Percentiles rank a stretch among this genome's conserved stretches.
These are phyloP conservation scores for fruit fly (Drosophila melanogaster) DNA, from an alignment of 1,140 invertebrate species.

Conservation along the genomic window Release_6_plus_ISO1_MT NT_033779.5:2705001-2705500, in stretches of 20 bases:
- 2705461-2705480: slow-evolving; percentile 47
- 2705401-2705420: slow-evolving; percentile 66
- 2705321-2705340: slow-evolving; percentile 59
- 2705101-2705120: background rate
- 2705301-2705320: slow-evolving; percentile 78
- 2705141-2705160: slow-evolving; percentile 7
- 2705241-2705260: slow-evolving; percentile 82
- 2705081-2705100: slow-evolving; percentile 78
- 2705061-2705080: slow-evolving; percentile 84
- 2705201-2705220: slow-evolving; percentile 21
- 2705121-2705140: slow-evolving; percentile 1
- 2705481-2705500: slow-evolving; percentile 25
- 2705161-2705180: slow-evolving; percentile 26
- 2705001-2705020: slow-evolving; percentile 94
- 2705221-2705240: slow-evolving; percentile 62
- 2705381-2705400: slow-evolving; percentile 65
- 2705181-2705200: slow-evolving; percentile 49
- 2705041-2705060: slow-evolving; percentile 75
- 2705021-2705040: slow-evolving; percentile 96
- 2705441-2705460: slow-evolving; percentile 83
- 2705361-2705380: slow-evolving; percentile 35
- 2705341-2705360: slow-evolving; percentile 43
- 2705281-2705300: slow-evolving; percentile 73
- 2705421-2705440: slow-evolving; percentile 59
- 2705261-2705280: slow-evolving; percentile 79